Evolutionary conservation across 2,113 vertebrate species (phyloP).

Genomic region (Chionis minor): DNA sequence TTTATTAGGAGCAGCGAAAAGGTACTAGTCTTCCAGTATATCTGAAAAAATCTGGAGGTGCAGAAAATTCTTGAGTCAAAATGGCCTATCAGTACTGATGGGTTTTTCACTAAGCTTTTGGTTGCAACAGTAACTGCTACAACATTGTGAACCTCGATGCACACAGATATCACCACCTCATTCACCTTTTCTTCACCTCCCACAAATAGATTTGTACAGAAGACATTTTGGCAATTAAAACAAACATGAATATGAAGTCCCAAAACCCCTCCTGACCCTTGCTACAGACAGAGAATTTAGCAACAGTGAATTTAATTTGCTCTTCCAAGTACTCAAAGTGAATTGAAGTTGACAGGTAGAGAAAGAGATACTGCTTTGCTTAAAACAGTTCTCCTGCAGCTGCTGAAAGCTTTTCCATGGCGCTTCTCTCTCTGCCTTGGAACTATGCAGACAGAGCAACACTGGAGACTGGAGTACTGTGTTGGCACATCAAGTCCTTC

Average conservation of each 20-base stretch:
- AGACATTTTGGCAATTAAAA: neutral
- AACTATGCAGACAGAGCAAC: neutral
- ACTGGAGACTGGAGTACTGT: neutral
- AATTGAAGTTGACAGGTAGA: neutral
- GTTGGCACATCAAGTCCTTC: neutral
- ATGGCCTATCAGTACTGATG: fast-evolving
- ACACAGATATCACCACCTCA: neutral
- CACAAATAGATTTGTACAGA: neutral
- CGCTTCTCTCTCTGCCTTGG: neutral
- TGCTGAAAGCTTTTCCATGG: neutral
- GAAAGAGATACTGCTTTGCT: neutral
- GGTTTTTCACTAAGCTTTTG: neutral
- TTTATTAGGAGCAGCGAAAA: neutral
- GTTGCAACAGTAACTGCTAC: neutral
- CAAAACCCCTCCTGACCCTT: neutral
- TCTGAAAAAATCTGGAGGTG: neutral
- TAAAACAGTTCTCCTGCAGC: neutral
- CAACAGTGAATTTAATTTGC: neutral
- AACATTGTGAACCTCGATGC: neutral
- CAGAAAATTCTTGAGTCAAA: neutral
- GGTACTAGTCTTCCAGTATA: neutral
- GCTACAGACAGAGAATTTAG: neutral
- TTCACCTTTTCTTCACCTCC: neutral
- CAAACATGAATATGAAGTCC: neutral
- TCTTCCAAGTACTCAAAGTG: neutral